These are phyloP conservation scores for Lepus timidus DNA, from an alignment of 2,113 vertebrate genomes.

Conservation along the genomic window DNA sequence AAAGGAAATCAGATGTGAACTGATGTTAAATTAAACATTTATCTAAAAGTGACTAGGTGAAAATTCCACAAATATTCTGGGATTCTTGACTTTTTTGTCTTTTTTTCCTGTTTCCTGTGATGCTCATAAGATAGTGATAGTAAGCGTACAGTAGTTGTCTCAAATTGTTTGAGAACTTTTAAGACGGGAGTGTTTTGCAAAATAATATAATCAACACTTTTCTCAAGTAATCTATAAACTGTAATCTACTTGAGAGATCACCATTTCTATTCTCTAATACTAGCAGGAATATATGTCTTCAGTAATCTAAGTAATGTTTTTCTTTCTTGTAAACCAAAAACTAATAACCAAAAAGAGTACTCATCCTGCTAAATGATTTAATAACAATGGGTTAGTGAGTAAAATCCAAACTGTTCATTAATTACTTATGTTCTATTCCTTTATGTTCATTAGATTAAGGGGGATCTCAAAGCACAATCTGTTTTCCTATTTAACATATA, in stretches of 20 bases:
- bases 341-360: not conserved
- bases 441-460: conserved; percentile 24
- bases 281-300: not conserved
- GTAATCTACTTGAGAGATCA: not conserved
- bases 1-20: not conserved
- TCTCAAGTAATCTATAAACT: conserved; percentile 27
- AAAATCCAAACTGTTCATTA: conserved; percentile 6
- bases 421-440: not conserved
- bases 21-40: conserved; percentile 16
- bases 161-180: not conserved
- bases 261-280: not conserved
- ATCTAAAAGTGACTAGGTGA: not conserved
- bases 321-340: conserved; percentile 6
- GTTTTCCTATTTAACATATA: conserved; percentile 1
- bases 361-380: not conserved
- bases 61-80: not conserved
- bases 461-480: not conserved
- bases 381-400: conserved; percentile 35
- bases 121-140: not conserved
- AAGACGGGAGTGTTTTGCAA: not conserved
- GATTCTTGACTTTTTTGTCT: conserved; percentile 6
- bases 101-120: not conserved
- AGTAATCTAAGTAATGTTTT: conserved; percentile 31
- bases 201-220: not conserved
- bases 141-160: not conserved